Evolutionary conservation across 2,797 vertebrate genomes (phyloP).

Genomic region (Poeciliopsis infans): DNA sequence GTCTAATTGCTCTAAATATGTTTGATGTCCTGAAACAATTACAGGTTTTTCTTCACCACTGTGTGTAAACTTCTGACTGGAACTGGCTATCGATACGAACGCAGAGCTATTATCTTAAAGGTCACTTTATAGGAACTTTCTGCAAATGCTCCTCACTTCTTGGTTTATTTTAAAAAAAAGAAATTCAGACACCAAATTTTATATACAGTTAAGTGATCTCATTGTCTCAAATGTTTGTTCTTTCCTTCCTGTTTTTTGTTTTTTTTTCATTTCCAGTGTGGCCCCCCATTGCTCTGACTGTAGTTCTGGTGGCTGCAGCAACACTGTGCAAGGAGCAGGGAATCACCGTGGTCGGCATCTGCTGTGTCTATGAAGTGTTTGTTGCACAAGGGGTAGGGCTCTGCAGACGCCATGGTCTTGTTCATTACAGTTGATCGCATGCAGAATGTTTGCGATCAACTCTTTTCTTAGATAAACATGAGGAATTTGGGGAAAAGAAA

Average conservation of each 20-base stretch:
- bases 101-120: not conserved
- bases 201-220: not conserved
- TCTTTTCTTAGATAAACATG: not conserved
- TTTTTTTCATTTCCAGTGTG: constrained; percentile 81
- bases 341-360: constrained; percentile 98
- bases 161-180: not conserved
- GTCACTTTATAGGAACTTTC: not conserved
- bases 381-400: constrained; percentile 94
- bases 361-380: constrained; percentile 97
- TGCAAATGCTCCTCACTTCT: not conserved
- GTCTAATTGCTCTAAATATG: not conserved
- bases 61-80: not conserved
- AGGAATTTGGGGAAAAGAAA: not conserved
- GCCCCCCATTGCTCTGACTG: constrained; percentile 91
- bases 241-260: not conserved
- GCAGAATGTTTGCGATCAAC: not conserved
- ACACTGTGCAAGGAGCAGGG: constrained; percentile 98
- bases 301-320: constrained; percentile 91
- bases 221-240: not conserved
- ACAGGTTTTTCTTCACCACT: not conserved
- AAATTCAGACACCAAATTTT: not conserved
- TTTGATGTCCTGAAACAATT: not conserved
- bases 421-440: not conserved
- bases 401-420: not conserved
- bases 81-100: not conserved